Evolutionary conservation across 2,888 invertebrate genomes (phyloP).

Genomic region (Iselma pallidipennis): DNA sequence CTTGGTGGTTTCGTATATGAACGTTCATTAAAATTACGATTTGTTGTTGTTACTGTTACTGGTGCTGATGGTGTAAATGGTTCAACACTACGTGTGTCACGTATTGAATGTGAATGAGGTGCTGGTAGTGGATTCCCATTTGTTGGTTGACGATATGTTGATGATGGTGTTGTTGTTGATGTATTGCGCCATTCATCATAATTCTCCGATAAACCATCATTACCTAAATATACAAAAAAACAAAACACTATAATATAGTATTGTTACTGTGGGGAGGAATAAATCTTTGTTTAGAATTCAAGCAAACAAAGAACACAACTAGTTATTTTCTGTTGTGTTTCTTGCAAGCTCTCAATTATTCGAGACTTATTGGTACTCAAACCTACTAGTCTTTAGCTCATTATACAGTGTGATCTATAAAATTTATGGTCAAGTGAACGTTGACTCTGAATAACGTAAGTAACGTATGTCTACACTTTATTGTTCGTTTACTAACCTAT

Average conservation of each 20-base stretch:
- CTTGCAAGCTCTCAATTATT: too few relatives aligned
- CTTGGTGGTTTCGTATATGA: constrained; percentile 69
- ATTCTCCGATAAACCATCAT: constrained; percentile 26
- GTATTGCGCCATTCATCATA: constrained; percentile 48
- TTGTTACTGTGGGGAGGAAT: too few relatives aligned
- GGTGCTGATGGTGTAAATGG: constrained; percentile 58
- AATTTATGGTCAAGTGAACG: too few relatives aligned
- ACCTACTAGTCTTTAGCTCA: too few relatives aligned
- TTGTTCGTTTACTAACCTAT: too few relatives aligned
- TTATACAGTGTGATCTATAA: too few relatives aligned
- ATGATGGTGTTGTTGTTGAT: constrained; percentile 9
- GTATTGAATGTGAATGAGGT: constrained; percentile 50
- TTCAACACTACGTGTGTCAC: constrained; percentile 74
- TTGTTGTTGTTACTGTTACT: background rate
- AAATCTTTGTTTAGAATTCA: too few relatives aligned
- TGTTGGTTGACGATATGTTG: background rate
- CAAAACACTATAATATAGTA: background rate
- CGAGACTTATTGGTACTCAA: too few relatives aligned
- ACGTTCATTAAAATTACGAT: constrained; percentile 53
- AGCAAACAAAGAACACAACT: too few relatives aligned
- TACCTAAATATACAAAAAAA: constrained; percentile 3
- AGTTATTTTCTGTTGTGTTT: too few relatives aligned
- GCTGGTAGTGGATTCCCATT: background rate
- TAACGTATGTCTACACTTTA: too few relatives aligned
- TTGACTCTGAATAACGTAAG: too few relatives aligned